phyloP scores from a whole-genome alignment of 2,113 vertebrate species.

The Triplophysa tibetana region DNA sequence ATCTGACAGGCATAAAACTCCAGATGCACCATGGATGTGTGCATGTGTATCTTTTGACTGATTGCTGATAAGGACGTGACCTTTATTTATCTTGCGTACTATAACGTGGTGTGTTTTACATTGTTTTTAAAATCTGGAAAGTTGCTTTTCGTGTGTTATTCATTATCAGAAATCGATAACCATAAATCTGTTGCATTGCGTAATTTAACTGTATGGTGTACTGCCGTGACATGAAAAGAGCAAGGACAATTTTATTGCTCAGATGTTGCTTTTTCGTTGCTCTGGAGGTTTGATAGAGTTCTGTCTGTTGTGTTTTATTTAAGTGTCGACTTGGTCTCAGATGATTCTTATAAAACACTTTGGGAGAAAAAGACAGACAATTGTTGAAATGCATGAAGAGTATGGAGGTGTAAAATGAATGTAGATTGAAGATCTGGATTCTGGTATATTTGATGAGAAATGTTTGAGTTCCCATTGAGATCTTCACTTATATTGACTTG shows the following conservation, averaged over 20 bases:
- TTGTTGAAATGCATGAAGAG: too few species aligned
- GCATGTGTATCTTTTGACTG: conserved; percentile 33
- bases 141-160: conserved; percentile 6
- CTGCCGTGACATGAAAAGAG: neutral
- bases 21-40: conserved; percentile 39
- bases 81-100: neutral
- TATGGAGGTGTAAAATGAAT: too few species aligned
- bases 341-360: too few species aligned
- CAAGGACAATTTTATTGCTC: neutral
- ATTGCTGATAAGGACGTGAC: neutral
- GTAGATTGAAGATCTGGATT: too few species aligned
- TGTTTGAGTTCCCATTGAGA: too few species aligned
- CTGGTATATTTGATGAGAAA: too few species aligned
- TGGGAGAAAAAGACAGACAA: too few species aligned
- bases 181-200: conserved; percentile 24
- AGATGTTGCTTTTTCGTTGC: too few species aligned
- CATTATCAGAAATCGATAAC: conserved; percentile 25
- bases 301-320: too few species aligned
- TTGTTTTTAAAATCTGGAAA: neutral
- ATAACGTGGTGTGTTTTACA: neutral
- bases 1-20: conserved; percentile 32
- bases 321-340: too few species aligned
- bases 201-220: conserved; percentile 4
- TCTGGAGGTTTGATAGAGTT: too few species aligned
- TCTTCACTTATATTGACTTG: too few species aligned